Evolutionary conservation across 1,140 invertebrate species (phyloP).

Genomic region (Drosophila truncata): DNA sequence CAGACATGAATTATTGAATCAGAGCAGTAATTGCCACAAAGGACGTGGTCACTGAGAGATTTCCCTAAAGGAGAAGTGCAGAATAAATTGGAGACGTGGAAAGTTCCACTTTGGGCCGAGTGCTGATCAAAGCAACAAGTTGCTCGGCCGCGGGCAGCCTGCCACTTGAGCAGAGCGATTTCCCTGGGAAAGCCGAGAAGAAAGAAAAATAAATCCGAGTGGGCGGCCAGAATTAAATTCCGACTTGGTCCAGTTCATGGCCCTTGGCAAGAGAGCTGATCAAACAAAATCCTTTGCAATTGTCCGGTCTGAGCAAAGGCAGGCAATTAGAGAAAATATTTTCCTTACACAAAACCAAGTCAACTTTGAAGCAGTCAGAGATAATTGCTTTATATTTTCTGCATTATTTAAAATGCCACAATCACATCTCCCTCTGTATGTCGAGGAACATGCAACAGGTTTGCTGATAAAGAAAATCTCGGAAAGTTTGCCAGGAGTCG

Average conservation of each 20-base stretch:
- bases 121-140: conserved; percentile 56
- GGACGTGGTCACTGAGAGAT: background rate
- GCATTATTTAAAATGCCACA: background rate
- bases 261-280: conserved; percentile 51
- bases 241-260: conserved; percentile 29
- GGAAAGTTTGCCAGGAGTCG: conserved; percentile 17
- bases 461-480: conserved; percentile 31
- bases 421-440: background rate
- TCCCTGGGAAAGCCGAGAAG: conserved; percentile 21
- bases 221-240: conserved; percentile 21
- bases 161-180: conserved; percentile 40
- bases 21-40: conserved; percentile 12
- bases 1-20: conserved; percentile 22
- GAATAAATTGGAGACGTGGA: conserved; percentile 22
- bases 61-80: conserved; percentile 13
- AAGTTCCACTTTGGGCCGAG: conserved; percentile 10
- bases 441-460: conserved; percentile 56
- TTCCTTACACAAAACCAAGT: background rate
- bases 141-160: conserved; percentile 15
- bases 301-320: background rate
- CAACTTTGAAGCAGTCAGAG: background rate
- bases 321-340: conserved; percentile 23
- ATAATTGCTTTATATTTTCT: conserved; percentile 1
- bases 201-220: conserved; percentile 27
- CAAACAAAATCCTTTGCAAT: conserved; percentile 43